Evolutionary conservation across 2,888 invertebrate species (phyloP).

Genomic region (Ophion ventricosus): DNA sequence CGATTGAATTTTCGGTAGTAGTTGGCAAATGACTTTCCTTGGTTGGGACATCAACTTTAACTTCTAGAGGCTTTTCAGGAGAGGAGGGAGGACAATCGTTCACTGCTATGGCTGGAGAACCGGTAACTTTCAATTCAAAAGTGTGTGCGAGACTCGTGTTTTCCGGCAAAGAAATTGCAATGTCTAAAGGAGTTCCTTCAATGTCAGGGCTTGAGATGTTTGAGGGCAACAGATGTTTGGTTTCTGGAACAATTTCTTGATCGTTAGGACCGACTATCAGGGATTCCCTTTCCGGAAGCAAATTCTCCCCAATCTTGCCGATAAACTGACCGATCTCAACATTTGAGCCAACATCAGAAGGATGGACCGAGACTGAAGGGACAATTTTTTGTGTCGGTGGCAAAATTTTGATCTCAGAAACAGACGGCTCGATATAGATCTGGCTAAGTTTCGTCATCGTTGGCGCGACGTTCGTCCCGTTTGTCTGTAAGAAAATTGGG

Average conservation of each 20-base stretch:
- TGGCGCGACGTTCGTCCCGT: constrained; percentile 12
- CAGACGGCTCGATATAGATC: constrained; percentile 61
- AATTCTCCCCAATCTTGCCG: neutral
- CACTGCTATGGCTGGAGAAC: constrained; percentile 73
- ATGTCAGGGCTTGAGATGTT: neutral
- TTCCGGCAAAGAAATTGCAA: neutral
- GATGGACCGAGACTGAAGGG: neutral
- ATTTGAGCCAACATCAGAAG: neutral
- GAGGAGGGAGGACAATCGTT: constrained; percentile 74
- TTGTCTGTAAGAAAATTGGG: constrained; percentile 56
- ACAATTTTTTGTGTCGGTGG: constrained; percentile 17
- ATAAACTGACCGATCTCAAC: neutral
- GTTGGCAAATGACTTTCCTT: neutral
- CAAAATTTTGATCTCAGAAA: constrained; percentile 32
- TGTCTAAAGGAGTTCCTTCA: neutral
- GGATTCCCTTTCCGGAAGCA: neutral
- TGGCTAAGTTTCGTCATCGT: constrained; percentile 57
- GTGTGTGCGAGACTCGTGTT: constrained; percentile 64
- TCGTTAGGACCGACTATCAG: neutral
- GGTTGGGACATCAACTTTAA: neutral
- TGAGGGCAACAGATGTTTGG: neutral
- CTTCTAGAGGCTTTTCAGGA: constrained; percentile 44
- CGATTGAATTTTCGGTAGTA: too few relatives aligned
- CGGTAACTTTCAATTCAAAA: constrained; percentile 76
- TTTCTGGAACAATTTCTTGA: neutral